These are phyloP conservation scores for Mactromeris polynyma DNA, from an alignment of 2,888 invertebrate species.

Conservation along the genomic window DNA sequence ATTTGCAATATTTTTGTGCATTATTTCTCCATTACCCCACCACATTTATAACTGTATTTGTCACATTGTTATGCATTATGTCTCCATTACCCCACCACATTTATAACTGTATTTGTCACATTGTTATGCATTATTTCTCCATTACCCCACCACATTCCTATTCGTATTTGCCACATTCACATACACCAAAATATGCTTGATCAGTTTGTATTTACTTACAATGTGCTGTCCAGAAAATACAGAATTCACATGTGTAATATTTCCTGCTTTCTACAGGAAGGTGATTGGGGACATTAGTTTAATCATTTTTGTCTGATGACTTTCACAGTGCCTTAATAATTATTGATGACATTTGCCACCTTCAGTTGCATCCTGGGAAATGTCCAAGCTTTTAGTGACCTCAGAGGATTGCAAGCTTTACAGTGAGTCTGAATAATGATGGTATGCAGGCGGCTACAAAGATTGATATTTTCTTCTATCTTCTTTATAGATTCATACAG, in stretches of 20 bases:
- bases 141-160: no score
- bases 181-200: no score
- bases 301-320: conserved; percentile 31
- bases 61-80: no score
- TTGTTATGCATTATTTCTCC: no score
- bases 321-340: conserved; percentile 27
- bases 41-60: no score
- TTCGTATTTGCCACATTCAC: no score
- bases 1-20: no score
- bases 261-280: not conserved
- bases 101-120: no score
- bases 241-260: not conserved
- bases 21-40: no score
- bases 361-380: conserved; percentile 28
- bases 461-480: conserved; percentile 1
- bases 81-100: no score
- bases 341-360: conserved; percentile 29
- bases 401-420: conserved; percentile 20
- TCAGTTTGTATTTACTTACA: no score
- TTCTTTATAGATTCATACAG: not conserved
- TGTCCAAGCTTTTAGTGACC: conserved; percentile 44
- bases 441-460: not conserved
- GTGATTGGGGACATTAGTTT: conserved; percentile 20
- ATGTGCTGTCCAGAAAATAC: no score
- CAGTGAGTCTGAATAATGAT: conserved; percentile 23